A percentile compares a stretch with the other conserved stretches of the same genome.
Evolutionary conservation across 2,888 invertebrate genomes (phyloP).

Genomic region (Platynereis dumerilii): DNA sequence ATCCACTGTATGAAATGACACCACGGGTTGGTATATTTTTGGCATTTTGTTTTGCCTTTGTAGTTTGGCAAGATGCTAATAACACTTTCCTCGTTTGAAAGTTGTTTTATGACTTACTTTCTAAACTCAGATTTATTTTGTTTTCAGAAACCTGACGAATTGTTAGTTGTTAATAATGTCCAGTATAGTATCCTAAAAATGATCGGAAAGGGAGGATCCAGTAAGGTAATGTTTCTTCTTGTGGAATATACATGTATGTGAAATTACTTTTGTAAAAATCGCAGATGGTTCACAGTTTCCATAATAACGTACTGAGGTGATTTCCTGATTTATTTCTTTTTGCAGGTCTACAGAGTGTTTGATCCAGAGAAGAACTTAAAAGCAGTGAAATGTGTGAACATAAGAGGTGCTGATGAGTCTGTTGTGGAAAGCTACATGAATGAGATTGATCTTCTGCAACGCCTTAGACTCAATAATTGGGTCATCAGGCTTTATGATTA

Average conservation of each 20-base stretch:
- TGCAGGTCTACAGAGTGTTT: constrained; percentile 75
- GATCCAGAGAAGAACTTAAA: constrained; percentile 70
- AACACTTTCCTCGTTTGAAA: too few species aligned
- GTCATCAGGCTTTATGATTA: constrained; percentile 86
- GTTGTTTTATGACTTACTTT: too few species aligned
- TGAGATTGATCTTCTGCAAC: constrained; percentile 82
- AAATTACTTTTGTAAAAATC: background rate
- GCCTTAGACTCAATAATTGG: constrained; percentile 77
- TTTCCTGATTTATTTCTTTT: constrained; percentile 13
- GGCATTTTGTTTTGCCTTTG: too few species aligned
- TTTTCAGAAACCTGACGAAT: constrained; percentile 15
- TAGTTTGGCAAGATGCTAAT: too few species aligned
- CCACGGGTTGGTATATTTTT: too few species aligned
- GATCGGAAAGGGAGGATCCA: constrained; percentile 89
- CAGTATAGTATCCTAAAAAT: constrained; percentile 77
- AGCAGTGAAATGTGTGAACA: constrained; percentile 84
- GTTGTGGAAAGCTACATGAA: constrained; percentile 83
- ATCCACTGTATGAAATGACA: too few species aligned
- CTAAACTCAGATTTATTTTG: too few species aligned
- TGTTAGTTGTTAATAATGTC: constrained; percentile 72
- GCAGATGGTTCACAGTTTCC: background rate
- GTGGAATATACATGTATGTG: background rate
- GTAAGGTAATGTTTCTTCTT: constrained; percentile 72
- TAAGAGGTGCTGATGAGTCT: constrained; percentile 73
- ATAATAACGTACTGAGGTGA: too few species aligned